Percentiles rank a stretch among this genome's conserved stretches.
phyloP scores from a whole-genome alignment of 2,113 vertebrate genomes.

The Pitta sordida region DNA sequence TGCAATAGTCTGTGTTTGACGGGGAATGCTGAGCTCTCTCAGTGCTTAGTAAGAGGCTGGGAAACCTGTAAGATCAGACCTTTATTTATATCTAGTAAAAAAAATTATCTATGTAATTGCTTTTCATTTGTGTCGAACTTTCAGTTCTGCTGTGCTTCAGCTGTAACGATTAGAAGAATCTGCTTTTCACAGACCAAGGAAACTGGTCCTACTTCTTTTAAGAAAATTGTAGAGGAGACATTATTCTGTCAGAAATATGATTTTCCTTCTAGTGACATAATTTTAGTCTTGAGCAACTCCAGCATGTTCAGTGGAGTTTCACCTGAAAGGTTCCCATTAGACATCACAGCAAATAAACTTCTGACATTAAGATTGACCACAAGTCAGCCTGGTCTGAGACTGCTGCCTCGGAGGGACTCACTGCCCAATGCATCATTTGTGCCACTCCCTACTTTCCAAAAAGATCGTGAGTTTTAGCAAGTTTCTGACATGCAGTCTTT shows the following conservation, averaged over 20 bases:
- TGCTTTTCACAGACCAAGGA: background rate
- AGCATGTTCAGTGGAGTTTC: background rate
- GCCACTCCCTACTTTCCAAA: background rate
- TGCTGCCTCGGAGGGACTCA: background rate
- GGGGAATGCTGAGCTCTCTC: background rate
- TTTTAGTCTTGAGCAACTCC: background rate
- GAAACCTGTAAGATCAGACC: background rate
- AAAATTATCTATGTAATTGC: background rate
- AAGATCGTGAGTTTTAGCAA: background rate
- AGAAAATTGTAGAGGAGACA: background rate
- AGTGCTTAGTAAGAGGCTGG: background rate
- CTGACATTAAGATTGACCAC: background rate
- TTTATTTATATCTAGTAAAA: background rate
- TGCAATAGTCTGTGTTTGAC: background rate
- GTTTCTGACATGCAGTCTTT: background rate
- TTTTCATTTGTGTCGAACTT: constrained; percentile 22
- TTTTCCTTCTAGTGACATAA: background rate
- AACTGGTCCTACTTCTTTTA: background rate
- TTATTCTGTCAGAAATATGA: background rate
- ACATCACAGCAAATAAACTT: background rate
- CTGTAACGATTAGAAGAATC: background rate
- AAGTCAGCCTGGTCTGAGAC: background rate
- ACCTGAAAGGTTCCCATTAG: background rate
- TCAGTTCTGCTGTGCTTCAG: constrained; percentile 13
- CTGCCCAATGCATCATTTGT: background rate